Evolutionary conservation across 2,888 invertebrate species (phyloP).

Genomic region (Drosophila conformis): DNA sequence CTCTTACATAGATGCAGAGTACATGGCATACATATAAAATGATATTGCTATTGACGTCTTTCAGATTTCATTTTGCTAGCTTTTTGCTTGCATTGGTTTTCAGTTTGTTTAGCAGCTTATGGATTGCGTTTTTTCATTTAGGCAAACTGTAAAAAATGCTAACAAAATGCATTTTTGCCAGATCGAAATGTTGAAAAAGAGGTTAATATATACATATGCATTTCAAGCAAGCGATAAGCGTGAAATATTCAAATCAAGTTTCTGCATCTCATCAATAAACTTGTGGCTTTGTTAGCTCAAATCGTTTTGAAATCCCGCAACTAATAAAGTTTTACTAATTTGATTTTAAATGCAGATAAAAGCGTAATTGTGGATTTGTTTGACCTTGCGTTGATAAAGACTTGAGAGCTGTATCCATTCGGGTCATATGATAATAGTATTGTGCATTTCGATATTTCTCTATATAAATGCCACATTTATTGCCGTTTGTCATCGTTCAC

Average conservation of each 20-base stretch:
- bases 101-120: slow-evolving; percentile 8
- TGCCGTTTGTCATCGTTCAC: neutral
- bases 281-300: neutral
- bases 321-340: neutral
- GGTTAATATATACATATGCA: neutral
- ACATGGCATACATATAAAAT: neutral
- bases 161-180: slow-evolving; percentile 2
- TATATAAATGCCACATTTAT: neutral
- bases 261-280: neutral
- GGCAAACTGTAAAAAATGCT: neutral
- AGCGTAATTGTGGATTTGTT: neutral
- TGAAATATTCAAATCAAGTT: slow-evolving; percentile 11
- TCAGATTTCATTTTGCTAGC: slow-evolving; percentile 10
- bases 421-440: neutral
- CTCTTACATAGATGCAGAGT: neutral
- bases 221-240: slow-evolving; percentile 5
- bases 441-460: neutral
- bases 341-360: neutral
- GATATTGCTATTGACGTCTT: slow-evolving; percentile 16
- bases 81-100: neutral
- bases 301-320: slow-evolving; percentile 1
- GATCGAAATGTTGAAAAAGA: neutral
- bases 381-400: slow-evolving; percentile 11
- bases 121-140: neutral
- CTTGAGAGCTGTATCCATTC: neutral